Evolutionary conservation across 2,888 invertebrate species (phyloP).

Genomic region (Polydrusus cervinus): DNA sequence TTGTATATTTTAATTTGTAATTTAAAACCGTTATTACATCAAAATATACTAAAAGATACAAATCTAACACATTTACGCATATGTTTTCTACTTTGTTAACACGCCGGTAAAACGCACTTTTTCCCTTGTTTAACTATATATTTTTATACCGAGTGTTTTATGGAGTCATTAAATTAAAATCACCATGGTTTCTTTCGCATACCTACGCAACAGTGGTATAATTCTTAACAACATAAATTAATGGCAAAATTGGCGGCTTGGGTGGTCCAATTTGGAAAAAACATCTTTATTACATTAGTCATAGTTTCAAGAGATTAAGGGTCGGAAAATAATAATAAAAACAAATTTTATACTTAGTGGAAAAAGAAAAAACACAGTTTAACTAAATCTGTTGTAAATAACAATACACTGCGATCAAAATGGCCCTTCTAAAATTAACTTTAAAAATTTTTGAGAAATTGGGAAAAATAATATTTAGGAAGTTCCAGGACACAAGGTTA

Average conservation of each 20-base stretch:
- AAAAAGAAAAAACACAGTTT: too few species aligned
- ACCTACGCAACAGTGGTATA: slow-evolving; percentile 13
- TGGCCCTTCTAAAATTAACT: too few species aligned
- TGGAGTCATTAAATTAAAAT: slow-evolving; percentile 21
- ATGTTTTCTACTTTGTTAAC: slow-evolving; percentile 38
- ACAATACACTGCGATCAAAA: too few species aligned
- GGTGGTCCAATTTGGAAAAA: background rate
- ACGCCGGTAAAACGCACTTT: slow-evolving; percentile 29
- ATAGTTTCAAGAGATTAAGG: too few species aligned
- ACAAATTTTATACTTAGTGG: too few species aligned
- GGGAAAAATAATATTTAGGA: too few species aligned
- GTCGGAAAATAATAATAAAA: too few species aligned
- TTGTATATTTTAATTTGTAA: too few species aligned
- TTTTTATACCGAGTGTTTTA: slow-evolving; percentile 41
- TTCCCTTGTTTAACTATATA: slow-evolving; percentile 24
- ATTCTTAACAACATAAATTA: slow-evolving; percentile 3
- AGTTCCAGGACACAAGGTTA: too few species aligned
- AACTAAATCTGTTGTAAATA: too few species aligned
- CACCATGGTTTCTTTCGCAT: slow-evolving; percentile 16
- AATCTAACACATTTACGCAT: slow-evolving; percentile 22
- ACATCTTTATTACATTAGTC: background rate
- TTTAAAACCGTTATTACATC: slow-evolving; percentile 17
- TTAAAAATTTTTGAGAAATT: too few species aligned
- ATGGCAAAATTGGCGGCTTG: background rate
- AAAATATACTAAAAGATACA: slow-evolving; percentile 20